Evolutionary conservation across 2,113 vertebrate genomes (phyloP).

Genomic region (Natator depressus): DNA sequence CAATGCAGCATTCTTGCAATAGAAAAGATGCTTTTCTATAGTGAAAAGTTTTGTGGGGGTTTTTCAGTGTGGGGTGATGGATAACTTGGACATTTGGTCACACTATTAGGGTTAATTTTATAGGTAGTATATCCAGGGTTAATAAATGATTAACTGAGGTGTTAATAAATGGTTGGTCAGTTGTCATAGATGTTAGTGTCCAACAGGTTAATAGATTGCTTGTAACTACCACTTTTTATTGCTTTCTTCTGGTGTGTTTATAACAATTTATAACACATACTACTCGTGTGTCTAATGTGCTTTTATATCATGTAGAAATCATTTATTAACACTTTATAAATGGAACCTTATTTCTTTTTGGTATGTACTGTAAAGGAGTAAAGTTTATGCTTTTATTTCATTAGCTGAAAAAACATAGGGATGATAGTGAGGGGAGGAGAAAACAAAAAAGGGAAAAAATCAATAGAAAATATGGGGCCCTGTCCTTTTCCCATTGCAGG

Average conservation of each 20-base stretch:
- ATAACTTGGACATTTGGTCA: too few species aligned
- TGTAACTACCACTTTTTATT: neutral
- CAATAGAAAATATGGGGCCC: neutral
- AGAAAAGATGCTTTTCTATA: too few species aligned
- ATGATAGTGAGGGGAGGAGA: neutral
- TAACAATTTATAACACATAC: neutral
- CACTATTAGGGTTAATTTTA: neutral
- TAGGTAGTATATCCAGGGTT: accelerated
- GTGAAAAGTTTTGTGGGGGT: too few species aligned
- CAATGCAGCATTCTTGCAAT: too few species aligned
- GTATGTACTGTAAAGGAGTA: accelerated
- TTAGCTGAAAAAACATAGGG: neutral
- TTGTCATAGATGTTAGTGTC: neutral
- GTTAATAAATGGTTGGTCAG: too few species aligned
- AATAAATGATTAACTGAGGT: neutral
- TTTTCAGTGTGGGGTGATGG: too few species aligned
- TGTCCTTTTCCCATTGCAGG: neutral
- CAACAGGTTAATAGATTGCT: neutral
- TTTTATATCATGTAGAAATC: neutral
- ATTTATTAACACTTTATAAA: neutral
- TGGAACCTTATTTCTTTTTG: neutral
- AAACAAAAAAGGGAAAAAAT: neutral
- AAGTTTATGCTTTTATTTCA: neutral
- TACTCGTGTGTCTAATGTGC: neutral
- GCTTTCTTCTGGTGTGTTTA: too few species aligned